Conservation (phyloP, 2,797 vertebrate genomes). For the Falco berigora region DNA sequence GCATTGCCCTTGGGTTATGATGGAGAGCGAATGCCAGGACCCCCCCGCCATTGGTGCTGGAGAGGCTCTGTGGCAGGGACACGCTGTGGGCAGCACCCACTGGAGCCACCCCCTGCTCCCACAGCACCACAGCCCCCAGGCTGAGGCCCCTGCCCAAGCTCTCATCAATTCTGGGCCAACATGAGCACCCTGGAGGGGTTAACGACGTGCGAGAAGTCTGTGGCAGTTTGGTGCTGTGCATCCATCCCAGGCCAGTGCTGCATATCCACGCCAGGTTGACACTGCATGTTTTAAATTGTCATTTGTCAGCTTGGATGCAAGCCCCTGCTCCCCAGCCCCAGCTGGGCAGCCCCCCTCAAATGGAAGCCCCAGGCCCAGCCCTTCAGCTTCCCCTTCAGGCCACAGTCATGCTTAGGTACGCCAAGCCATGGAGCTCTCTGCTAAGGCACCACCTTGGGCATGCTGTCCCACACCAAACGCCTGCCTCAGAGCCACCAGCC, state of each 20-base stretch:
- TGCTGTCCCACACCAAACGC: neutral
- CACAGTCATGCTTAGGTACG: accelerated
- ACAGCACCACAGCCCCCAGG: neutral
- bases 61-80: neutral
- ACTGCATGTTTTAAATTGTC: neutral
- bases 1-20: neutral
- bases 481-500: neutral
- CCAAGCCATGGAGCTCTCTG: neutral
- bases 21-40: neutral
- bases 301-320: neutral
- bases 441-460: neutral
- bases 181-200: neutral
- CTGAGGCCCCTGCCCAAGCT: neutral
- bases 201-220: neutral
- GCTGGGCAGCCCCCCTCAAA: neutral
- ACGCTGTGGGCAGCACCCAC: neutral
- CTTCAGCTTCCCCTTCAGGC: neutral
- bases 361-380: neutral
- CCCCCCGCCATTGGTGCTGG: neutral
- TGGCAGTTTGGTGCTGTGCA: neutral
- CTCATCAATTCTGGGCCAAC: neutral
- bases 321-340: neutral
- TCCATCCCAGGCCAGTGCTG: neutral
- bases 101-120: accelerated
- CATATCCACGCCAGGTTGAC: accelerated